phyloP scores from a whole-genome alignment of 92 coral and sea anemone species.

The Porites divaricata region DNA sequence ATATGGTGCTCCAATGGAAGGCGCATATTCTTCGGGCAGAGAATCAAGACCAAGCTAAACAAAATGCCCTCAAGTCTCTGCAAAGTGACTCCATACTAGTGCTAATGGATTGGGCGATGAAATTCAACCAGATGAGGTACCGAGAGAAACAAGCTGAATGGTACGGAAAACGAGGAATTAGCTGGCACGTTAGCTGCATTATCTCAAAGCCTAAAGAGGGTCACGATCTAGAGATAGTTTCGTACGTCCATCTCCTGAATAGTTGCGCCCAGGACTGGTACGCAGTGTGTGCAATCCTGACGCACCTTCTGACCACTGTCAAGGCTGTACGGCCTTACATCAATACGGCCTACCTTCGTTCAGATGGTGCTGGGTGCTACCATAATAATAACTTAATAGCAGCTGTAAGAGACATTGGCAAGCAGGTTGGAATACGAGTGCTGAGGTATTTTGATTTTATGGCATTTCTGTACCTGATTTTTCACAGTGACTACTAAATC shows the following conservation, averaged over 20 bases:
- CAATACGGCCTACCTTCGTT: slow-evolving; percentile 6
- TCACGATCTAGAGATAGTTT: slow-evolving; percentile 43
- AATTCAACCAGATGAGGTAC: slow-evolving; percentile 56
- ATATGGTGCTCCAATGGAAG: slow-evolving; percentile 56
- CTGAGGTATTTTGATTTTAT: too few species aligned
- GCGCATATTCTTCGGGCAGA: slow-evolving; percentile 69
- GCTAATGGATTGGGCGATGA: slow-evolving; percentile 67
- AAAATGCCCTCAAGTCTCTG: slow-evolving; percentile 43
- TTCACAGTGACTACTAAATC: too few species aligned
- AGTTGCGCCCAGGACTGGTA: slow-evolving; percentile 55
- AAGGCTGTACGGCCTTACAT: neutral
- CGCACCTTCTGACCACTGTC: neutral
- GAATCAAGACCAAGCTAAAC: slow-evolving; percentile 65
- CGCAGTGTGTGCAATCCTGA: slow-evolving; percentile 33
- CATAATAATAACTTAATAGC: slow-evolving; percentile 12
- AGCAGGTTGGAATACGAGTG: slow-evolving; percentile 46
- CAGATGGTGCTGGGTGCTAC: slow-evolving; percentile 7
- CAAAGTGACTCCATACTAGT: slow-evolving; percentile 46
- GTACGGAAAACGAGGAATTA: slow-evolving; percentile 73
- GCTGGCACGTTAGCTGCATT: slow-evolving; percentile 73
- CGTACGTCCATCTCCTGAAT: slow-evolving; percentile 51
- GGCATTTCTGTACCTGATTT: too few species aligned
- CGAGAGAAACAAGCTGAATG: slow-evolving; percentile 68
- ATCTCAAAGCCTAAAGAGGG: slow-evolving; percentile 42
- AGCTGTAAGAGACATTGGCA: slow-evolving; percentile 8